Evolutionary conservation across 2,888 invertebrate species (phyloP).

Genomic region (Latrodectus hesperus): DNA sequence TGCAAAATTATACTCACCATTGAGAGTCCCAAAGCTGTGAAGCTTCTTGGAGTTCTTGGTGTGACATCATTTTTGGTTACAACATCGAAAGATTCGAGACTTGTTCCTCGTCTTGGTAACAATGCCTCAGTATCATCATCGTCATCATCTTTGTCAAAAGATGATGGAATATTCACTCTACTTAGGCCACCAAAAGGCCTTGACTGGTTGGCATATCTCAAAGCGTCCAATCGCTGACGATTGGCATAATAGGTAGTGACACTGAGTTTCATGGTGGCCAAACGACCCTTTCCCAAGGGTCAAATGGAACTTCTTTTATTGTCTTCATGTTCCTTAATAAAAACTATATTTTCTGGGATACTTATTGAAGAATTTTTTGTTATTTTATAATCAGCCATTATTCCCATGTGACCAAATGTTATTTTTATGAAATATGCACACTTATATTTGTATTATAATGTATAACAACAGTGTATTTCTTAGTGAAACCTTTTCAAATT

Average conservation of each 20-base stretch:
- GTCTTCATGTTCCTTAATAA: slow-evolving; percentile 13
- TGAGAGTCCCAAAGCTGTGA: slow-evolving; percentile 44
- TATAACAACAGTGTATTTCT: no score
- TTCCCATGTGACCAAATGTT: slow-evolving; percentile 33
- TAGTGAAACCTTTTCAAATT: no score
- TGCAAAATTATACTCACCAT: slow-evolving; percentile 29
- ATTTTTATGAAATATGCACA: no score
- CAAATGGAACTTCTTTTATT: slow-evolving; percentile 18
- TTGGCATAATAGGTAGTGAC: slow-evolving; percentile 71
- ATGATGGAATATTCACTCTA: slow-evolving; percentile 21
- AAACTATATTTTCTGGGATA: slow-evolving; percentile 6
- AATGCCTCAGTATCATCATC: slow-evolving; percentile 27
- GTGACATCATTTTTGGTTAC: slow-evolving; percentile 5
- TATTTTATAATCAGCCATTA: slow-evolving; percentile 36
- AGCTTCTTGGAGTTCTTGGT: slow-evolving; percentile 51
- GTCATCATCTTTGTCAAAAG: slow-evolving; percentile 9
- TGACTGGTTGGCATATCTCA: slow-evolving; percentile 47
- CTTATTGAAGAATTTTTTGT: neutral
- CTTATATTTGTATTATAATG: no score
- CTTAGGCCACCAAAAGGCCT: slow-evolving; percentile 11
- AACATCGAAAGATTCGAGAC: slow-evolving; percentile 37
- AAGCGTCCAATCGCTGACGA: slow-evolving; percentile 66
- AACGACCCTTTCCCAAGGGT: slow-evolving; percentile 56
- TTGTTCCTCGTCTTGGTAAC: slow-evolving; percentile 36
- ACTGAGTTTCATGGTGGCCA: slow-evolving; percentile 70